Conservation (phyloP, 1,140 invertebrate species). For the Drosophila willistoni region DNA sequence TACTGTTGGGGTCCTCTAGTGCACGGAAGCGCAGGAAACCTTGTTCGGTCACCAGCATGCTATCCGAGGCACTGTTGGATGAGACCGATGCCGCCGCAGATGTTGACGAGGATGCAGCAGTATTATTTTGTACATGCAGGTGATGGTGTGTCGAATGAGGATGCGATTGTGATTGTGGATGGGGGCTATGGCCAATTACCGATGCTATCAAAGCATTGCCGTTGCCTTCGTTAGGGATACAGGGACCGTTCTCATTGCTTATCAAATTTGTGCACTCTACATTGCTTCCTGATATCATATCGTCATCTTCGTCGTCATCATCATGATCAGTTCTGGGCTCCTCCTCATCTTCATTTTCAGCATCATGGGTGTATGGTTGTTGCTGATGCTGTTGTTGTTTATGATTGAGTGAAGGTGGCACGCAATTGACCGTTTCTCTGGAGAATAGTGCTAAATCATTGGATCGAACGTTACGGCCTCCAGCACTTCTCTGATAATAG, state of each 20-base stretch:
- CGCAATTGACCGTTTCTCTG: conserved; percentile 26
- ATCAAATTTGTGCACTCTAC: conserved; percentile 75
- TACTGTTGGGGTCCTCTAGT: conserved; percentile 84
- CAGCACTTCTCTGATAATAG: conserved; percentile 38
- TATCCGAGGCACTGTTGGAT: conserved; percentile 75
- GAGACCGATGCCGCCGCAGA: conserved; percentile 34
- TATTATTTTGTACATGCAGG: conserved; percentile 47
- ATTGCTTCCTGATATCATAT: conserved; percentile 66
- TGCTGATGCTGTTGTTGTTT: conserved; percentile 44
- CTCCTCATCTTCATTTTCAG: conserved; percentile 65
- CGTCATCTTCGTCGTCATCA: conserved; percentile 62
- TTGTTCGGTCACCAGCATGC: conserved; percentile 93
- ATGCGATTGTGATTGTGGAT: conserved; percentile 26
- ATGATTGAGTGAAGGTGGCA: conserved; percentile 1
- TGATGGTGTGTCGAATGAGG: conserved; percentile 23
- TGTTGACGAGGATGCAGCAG: conserved; percentile 22
- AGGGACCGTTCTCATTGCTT: conserved; percentile 39
- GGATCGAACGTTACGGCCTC: conserved; percentile 18
- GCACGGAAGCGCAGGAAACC: conserved; percentile 92
- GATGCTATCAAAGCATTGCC: conserved; percentile 19
- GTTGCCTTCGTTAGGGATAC: conserved; percentile 29
- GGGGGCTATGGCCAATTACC: conserved; percentile 16
- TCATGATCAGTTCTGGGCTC: conserved; percentile 8
- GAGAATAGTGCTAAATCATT: conserved; percentile 9
- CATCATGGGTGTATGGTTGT: conserved; percentile 51